phyloP scores from a whole-genome alignment of 2,113 vertebrate species.

The Melospiza georgiana region DNA sequence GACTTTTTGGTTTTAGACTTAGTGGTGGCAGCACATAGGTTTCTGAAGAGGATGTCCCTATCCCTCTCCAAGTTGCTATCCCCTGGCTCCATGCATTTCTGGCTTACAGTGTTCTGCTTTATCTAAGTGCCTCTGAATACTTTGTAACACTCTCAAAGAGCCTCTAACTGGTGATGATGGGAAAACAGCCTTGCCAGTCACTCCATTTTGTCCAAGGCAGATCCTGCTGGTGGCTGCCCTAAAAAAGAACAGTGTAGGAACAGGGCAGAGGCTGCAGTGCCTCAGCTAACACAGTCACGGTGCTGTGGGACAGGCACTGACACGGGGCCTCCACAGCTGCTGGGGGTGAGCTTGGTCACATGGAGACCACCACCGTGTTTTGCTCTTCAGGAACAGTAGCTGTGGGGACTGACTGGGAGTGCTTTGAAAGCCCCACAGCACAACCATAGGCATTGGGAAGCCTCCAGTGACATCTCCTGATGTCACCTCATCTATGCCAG shows the following conservation, averaged over 20 bases:
- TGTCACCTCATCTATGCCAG: not conserved
- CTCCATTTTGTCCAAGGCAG: fast-evolving
- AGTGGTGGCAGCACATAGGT: not conserved
- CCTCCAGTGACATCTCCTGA: not conserved
- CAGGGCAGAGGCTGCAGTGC: not conserved
- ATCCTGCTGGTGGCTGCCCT: not conserved
- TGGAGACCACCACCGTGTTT: not conserved
- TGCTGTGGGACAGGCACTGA: not conserved
- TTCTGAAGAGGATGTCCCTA: not conserved
- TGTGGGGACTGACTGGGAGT: not conserved
- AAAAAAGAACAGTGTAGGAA: not conserved
- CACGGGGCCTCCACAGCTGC: not conserved
- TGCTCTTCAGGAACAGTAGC: not conserved
- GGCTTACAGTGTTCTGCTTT: not conserved
- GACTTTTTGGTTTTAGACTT: not conserved
- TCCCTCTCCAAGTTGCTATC: not conserved
- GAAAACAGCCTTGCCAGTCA: not conserved
- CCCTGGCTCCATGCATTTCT: not conserved
- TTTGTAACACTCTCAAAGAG: not conserved
- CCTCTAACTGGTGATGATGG: not conserved
- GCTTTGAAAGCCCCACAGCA: not conserved
- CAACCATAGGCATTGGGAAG: not conserved
- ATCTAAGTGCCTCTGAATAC: fast-evolving
- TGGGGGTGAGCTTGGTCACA: not conserved
- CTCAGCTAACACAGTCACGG: not conserved